These are phyloP conservation scores for Phoxinus phoxinus DNA, from an alignment of 2,113 vertebrate species.

Conservation along the genomic window DNA sequence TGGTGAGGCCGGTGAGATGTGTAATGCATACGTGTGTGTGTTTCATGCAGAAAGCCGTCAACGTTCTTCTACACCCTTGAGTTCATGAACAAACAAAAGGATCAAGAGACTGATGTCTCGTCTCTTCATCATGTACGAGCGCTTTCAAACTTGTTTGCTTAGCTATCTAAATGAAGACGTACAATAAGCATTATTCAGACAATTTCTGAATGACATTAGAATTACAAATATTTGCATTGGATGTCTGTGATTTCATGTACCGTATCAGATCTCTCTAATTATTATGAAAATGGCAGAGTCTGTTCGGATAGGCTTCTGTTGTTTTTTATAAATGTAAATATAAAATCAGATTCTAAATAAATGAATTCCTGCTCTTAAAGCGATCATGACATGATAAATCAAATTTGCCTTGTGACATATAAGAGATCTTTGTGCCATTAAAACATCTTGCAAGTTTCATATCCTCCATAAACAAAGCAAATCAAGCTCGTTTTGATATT, in stretches of 20 bases:
- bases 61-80: slow-evolving; percentile 11
- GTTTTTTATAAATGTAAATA: no score
- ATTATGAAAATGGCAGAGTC: not conserved
- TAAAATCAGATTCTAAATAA: no score
- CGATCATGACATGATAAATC: no score
- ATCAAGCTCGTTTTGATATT: no score
- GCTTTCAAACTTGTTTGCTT: not conserved
- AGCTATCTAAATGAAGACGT: not conserved
- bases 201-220: not conserved
- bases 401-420: no score
- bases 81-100: slow-evolving; percentile 35
- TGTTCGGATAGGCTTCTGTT: no score
- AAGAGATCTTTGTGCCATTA: no score
- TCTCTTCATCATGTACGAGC: not conserved
- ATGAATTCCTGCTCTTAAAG: no score
- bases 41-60: slow-evolving; percentile 15
- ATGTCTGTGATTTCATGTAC: not conserved
- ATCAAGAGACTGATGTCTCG: slow-evolving; percentile 18
- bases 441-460: no score
- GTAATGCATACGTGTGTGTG: slow-evolving; percentile 18
- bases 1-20: slow-evolving; percentile 8
- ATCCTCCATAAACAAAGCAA: no score
- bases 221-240: not conserved
- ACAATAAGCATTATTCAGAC: not conserved
- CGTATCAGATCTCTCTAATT: not conserved